A percentile compares a stretch with the other conserved stretches of the same genome.
phyloP scores from a whole-genome alignment of 1,140 invertebrate species.

The Ericerus pela region DNA sequence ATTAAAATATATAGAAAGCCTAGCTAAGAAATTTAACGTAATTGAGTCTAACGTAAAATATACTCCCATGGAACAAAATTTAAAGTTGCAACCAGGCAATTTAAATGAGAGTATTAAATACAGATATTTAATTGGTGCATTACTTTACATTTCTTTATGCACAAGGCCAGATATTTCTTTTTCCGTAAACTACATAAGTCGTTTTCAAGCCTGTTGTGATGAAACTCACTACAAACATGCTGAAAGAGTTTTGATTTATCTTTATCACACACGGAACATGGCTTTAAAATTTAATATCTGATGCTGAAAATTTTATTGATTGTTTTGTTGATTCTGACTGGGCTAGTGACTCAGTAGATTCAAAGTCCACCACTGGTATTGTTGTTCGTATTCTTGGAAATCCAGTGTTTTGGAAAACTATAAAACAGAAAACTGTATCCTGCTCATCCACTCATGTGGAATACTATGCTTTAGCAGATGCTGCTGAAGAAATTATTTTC shows the following conservation, averaged over 20 bases:
- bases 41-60: background rate
- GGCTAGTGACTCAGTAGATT: background rate
- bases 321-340: slow-evolving; percentile 3
- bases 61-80: slow-evolving; percentile 7
- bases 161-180: slow-evolving; percentile 32
- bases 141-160: slow-evolving; percentile 30
- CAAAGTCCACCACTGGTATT: slow-evolving; percentile 28
- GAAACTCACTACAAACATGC: slow-evolving; percentile 27
- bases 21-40: background rate
- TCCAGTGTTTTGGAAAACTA: slow-evolving; percentile 14
- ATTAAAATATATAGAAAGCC: background rate
- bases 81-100: background rate
- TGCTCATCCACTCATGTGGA: slow-evolving; percentile 9
- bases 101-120: slow-evolving; percentile 21
- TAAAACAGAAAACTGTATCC: slow-evolving; percentile 10
- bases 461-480: slow-evolving; percentile 10
- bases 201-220: slow-evolving; percentile 27
- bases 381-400: slow-evolving; percentile 20
- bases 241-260: slow-evolving; percentile 30
- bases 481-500: background rate
- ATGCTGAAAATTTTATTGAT: background rate
- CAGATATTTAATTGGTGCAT: slow-evolving; percentile 27
- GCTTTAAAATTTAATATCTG: background rate
- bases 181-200: slow-evolving; percentile 22
- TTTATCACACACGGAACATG: slow-evolving; percentile 25